Evolutionary conservation across 2,797 vertebrate species (phyloP), one percentile per base, ranked within the genome.

Genomic region (Aythya fuligula): DNA sequence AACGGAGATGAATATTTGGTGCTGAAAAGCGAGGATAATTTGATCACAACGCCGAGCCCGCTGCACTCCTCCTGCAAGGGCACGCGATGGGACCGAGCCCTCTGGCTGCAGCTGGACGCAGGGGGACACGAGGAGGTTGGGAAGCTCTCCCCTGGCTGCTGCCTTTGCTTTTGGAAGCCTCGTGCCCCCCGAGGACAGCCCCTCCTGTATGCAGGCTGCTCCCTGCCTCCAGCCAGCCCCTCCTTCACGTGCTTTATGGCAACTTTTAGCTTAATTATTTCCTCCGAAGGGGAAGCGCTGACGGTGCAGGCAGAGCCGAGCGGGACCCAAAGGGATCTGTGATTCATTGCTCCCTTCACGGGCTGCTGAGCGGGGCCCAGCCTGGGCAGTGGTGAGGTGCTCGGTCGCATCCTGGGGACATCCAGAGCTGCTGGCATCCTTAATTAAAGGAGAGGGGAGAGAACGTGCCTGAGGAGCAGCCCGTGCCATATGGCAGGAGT

Each of bases 391-490:
- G 2, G 57, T 1, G 4, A 8, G 28, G 56, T 6, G 13, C 45
- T 47, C 3, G 0, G 30, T 3, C 1, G 1, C 28, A 32, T 30
- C 30, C 12, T 14, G 34, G 24, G 45, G 54, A 28, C 16, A 20
- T 19, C 2, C 53, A 19, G 36, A 54, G 54, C 67, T 54, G 25
- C 6, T 39, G 28, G 22, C 1, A 9, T 64, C n/a, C 7, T n/a
- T 25, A 61, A 36, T 3, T 38, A 80, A 9, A 41, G 27, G 9
- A 47, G 47, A 49, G 12, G 38, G 36, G 34, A 56, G 11, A 9
- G 45, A 70, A 69, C 0, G 0, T 1, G 9, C 5, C 57, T 30
- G 8, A 45, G 24, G 9, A 80, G 77, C 57, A 67, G 21, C 89
- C 65, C 5, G 0, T 11, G n/a, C 66, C 75, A 65, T 38, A 30